Base-by-base conservation (phyloP, 2,888 invertebrate genomes). In the Scaptomyza parva region DNA sequence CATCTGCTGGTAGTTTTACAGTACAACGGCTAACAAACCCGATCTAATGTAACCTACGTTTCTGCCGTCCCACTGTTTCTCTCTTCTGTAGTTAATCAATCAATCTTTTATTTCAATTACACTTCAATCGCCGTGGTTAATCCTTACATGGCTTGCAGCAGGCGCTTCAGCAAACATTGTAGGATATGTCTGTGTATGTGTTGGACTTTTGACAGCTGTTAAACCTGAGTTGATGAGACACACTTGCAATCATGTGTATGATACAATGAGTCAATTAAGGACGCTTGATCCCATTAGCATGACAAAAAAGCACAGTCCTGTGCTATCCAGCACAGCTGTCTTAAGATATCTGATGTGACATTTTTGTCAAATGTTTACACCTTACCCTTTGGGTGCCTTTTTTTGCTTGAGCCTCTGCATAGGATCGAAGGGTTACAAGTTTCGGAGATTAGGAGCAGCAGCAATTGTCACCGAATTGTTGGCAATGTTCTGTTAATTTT, bases 201-300 rank as follows among this genome's bases (percentile, higher is more conserved):
- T 88, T 89, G 81, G 83, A 79, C 80, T 73, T 80, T 76, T 89
- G 89, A 88, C 89, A 89, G 83, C 87, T 89, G 89, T 86, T 88
- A 88, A 80, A 81, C 86, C 66, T 78, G 50, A 78, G 72, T 40
- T 61, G 50, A 28, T 51, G 59, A 55, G 61, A 54, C 60, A 61
- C 82, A 80, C 84, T 75, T 76, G 80, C 76, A 65, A 60, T 48
- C 52, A 52, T 55, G 33, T 39, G 20, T 24, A 11, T 48, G 20
- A 6, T 9, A 33, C 18, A 48, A 33, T 28, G 11, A 52, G n/a
- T n/a, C 57, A 33, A 43, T 18, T 50, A 37, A 12, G 40, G 33
- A 20, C 39, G 53, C 37, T 18, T 47, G 53, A 53, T 62, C 11
- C 61, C 62, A 76, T 76, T 76, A 76, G 54, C 76, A 76, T 76